phyloP scores from a whole-genome alignment of 2,797 vertebrate genomes.

The Geotrypetes seraphini region DNA sequence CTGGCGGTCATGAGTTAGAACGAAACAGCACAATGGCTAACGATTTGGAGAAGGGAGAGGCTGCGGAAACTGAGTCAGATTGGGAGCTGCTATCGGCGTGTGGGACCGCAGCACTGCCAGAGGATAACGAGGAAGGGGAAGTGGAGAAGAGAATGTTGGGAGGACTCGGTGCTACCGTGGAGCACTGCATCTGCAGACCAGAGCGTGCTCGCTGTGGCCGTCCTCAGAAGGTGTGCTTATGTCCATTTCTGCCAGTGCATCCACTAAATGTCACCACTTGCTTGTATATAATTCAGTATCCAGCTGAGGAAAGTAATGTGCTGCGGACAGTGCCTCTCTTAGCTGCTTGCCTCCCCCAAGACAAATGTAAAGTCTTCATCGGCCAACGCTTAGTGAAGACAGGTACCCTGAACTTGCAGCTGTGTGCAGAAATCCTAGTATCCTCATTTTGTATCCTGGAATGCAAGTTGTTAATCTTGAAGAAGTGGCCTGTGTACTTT shows the following conservation, averaged over 20 bases:
- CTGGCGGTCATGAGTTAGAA: not conserved
- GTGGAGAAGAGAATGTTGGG: conserved; percentile 45
- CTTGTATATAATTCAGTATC: conserved; percentile 92
- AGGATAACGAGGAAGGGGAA: too few relatives aligned
- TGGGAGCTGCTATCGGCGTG: not conserved
- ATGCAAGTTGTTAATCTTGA: conserved; percentile 80
- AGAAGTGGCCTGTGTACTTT: conserved; percentile 55
- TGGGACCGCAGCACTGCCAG: conserved; percentile 1
- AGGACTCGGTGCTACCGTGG: conserved; percentile 75
- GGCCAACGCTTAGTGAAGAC: conserved; percentile 80
- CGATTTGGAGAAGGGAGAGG: not conserved
- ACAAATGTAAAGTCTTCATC: conserved; percentile 81
- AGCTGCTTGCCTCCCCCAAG: conserved; percentile 78
- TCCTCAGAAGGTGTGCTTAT: conserved; percentile 92
- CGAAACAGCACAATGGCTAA: too few relatives aligned
- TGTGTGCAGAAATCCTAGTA: conserved; percentile 71
- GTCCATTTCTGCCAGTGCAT: conserved; percentile 81
- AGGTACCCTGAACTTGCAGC: conserved; percentile 82
- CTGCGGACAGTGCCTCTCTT: conserved; percentile 88
- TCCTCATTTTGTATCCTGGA: conserved; percentile 87
- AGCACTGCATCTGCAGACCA: conserved; percentile 65
- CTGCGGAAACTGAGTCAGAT: not conserved
- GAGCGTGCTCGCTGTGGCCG: conserved; percentile 81
- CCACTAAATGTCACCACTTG: conserved; percentile 80
- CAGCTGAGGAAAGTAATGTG: conserved; percentile 87